phyloP scores from a whole-genome alignment of 2,797 vertebrate species.

The Myotis vivesi region DNA sequence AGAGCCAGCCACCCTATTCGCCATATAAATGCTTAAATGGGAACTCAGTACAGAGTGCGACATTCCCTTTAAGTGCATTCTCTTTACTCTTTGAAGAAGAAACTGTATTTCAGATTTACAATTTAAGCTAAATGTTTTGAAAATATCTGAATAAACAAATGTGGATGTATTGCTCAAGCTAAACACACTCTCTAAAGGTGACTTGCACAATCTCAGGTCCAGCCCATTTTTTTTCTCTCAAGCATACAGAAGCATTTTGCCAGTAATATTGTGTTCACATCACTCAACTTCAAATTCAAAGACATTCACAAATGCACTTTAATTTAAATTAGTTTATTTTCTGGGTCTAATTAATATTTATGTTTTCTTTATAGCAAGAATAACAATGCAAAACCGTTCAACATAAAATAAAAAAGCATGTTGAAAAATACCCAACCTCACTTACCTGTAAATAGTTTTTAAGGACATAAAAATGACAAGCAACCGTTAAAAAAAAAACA shows the following conservation, averaged over 20 bases:
- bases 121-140: constrained; percentile 37
- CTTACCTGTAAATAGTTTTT: background rate
- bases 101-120: background rate
- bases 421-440: background rate
- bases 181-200: background rate
- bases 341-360: constrained; percentile 15
- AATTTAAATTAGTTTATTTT: constrained; percentile 51
- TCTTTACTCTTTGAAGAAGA: background rate
- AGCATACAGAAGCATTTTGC: constrained; percentile 11
- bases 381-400: constrained; percentile 30
- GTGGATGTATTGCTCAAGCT: background rate
- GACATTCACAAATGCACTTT: constrained; percentile 10
- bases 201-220: background rate
- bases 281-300: background rate
- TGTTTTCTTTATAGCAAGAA: background rate
- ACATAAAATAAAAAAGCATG: background rate
- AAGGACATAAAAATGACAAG: background rate
- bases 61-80: background rate
- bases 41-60: background rate
- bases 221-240: constrained; percentile 2
- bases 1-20: background rate
- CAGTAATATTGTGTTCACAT: background rate
- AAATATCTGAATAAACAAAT: constrained; percentile 31
- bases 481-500: background rate
- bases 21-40: background rate